Evolutionary conservation across 2,888 invertebrate genomes (phyloP).

Genomic region (Nemapogon koenigi): DNA sequence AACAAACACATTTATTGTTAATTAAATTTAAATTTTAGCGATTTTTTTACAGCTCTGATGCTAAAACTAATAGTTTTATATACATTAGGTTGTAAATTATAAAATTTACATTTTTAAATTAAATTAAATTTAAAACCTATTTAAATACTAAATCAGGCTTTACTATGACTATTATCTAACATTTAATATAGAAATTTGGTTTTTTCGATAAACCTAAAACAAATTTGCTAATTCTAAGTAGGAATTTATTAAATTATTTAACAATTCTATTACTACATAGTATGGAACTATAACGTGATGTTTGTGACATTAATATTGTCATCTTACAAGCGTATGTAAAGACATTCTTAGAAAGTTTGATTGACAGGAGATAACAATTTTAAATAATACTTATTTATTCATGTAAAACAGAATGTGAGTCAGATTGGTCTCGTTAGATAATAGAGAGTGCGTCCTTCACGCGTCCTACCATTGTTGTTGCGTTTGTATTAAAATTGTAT

Average conservation of each 20-base stretch:
- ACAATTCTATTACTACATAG: constrained; percentile 29
- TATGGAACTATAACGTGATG: too few relatives aligned
- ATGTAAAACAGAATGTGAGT: constrained; percentile 52
- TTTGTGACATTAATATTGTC: too few relatives aligned
- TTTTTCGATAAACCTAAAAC: constrained; percentile 61
- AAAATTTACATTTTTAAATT: too few relatives aligned
- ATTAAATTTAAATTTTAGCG: constrained; percentile 23
- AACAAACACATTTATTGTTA: constrained; percentile 53
- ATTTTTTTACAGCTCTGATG: constrained; percentile 48
- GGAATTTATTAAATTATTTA: constrained; percentile 62
- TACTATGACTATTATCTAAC: constrained; percentile 62
- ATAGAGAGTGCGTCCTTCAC: constrained; percentile 61
- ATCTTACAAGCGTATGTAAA: constrained; percentile 19
- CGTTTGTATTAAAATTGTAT: constrained; percentile 61
- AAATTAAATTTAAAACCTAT: too few relatives aligned
- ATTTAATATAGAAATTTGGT: constrained; percentile 64
- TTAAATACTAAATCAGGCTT: constrained; percentile 59
- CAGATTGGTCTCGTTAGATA: constrained; percentile 53
- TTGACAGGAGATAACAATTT: constrained; percentile 57
- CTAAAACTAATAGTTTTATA: constrained; percentile 57
- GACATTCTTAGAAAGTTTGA: constrained; percentile 44
- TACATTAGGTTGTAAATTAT: too few relatives aligned
- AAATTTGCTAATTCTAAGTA: constrained; percentile 59
- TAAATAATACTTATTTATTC: constrained; percentile 65
- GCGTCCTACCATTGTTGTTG: constrained; percentile 59